Conservation (phyloP, 37 sponge, comb jelly and placozoan species). For the Aplysina aerophoba region DNA sequence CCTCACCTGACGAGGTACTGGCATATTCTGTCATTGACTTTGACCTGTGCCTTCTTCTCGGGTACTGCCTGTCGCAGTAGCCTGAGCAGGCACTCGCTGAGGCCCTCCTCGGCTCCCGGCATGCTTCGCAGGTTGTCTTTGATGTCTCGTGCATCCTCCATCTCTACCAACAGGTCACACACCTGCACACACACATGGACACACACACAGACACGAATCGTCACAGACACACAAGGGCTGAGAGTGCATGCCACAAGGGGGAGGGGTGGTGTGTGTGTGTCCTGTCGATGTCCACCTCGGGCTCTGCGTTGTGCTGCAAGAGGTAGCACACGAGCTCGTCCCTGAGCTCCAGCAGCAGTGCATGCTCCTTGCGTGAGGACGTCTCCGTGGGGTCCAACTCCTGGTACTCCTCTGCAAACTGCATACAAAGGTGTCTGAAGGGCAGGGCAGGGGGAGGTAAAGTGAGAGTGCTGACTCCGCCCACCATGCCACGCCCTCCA, state of each 20-base stretch:
- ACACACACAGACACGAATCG: too few species aligned
- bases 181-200: conserved; percentile 13
- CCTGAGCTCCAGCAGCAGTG: conserved; percentile 57
- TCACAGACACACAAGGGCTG: too few species aligned
- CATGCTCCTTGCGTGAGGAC: neutral
- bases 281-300: conserved; percentile 63
- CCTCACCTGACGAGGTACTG: conserved; percentile 90
- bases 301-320: conserved; percentile 89
- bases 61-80: neutral
- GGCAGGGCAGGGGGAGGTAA: neutral
- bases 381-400: conserved; percentile 12
- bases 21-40: conserved; percentile 85
- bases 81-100: neutral
- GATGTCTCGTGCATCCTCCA: conserved; percentile 72
- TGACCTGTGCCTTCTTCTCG: neutral
- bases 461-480: conserved; percentile 9
- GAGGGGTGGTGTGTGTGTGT: conserved; percentile 18
- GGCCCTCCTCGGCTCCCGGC: neutral
- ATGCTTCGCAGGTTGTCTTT: conserved; percentile 21
- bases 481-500: neutral
- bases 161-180: conserved; percentile 97
- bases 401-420: conserved; percentile 59
- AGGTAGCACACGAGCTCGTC: conserved; percentile 77
- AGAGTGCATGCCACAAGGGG: neutral
- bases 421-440: conserved; percentile 67